Percentiles rank a stretch among this genome's conserved stretches.
Conservation (phyloP, 2,888 invertebrate species). For the Ochropleura plecta region DNA sequence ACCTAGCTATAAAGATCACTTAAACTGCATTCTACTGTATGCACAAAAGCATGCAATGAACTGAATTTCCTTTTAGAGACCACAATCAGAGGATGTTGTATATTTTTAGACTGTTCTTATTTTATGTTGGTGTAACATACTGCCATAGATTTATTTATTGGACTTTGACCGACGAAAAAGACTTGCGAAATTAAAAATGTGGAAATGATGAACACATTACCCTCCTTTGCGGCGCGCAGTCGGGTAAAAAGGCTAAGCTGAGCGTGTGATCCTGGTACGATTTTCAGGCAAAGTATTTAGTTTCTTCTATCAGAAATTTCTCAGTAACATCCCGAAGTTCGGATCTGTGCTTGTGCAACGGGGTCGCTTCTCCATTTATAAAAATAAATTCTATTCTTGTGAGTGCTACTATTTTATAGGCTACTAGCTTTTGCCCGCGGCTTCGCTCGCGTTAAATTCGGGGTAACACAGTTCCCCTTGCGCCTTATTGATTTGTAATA, state of each 20-base stretch:
- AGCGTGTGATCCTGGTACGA: background rate
- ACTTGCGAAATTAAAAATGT: background rate
- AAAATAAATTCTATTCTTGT: too few species aligned
- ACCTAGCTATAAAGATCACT: slow-evolving; percentile 19
- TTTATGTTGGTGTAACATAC: slow-evolving; percentile 25
- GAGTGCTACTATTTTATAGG: too few species aligned
- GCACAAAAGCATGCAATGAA: slow-evolving; percentile 72
- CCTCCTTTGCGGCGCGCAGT: too few species aligned
- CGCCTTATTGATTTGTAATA: too few species aligned
- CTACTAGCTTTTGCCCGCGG: too few species aligned
- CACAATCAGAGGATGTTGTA: slow-evolving; percentile 71
- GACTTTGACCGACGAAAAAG: slow-evolving; percentile 6
- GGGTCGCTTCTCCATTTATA: background rate
- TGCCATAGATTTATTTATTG: slow-evolving; percentile 22
- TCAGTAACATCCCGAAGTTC: background rate
- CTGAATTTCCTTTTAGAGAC: slow-evolving; percentile 72
- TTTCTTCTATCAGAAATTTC: background rate
- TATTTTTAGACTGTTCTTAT: slow-evolving; percentile 63
- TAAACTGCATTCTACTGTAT: slow-evolving; percentile 23
- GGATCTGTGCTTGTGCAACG: background rate
- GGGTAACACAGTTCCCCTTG: too few species aligned
- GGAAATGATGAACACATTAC: too few species aligned
- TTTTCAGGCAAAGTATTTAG: background rate
- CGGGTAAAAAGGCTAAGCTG: background rate
- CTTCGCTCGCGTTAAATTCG: too few species aligned